Conservation (phyloP, 2,113 vertebrate genomes). For the Furnarius figulus region DNA sequence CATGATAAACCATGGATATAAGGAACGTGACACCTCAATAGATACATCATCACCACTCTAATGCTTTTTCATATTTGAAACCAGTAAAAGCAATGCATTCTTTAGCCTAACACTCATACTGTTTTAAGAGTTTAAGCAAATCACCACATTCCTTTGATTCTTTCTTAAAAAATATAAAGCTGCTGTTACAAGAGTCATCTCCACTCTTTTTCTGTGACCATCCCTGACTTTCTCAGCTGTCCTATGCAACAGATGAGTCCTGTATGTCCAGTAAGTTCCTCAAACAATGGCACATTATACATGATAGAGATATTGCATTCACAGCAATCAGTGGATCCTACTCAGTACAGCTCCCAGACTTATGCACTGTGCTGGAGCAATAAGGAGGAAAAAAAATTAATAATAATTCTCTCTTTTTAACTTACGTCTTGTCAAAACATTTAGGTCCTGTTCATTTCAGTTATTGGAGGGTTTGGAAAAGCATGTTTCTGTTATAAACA, state of each 20-base stretch:
- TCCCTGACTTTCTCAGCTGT: background rate
- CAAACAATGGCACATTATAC: background rate
- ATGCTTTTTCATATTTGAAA: background rate
- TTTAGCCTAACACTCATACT: background rate
- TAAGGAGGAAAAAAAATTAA: too few species aligned
- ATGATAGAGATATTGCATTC: background rate
- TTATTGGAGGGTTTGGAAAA: background rate
- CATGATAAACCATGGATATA: background rate
- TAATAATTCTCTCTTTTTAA: background rate
- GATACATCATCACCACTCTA: rapidly evolving
- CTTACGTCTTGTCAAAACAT: background rate
- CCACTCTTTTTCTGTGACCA: background rate
- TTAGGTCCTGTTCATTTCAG: background rate
- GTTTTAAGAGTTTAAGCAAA: background rate
- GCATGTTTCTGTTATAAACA: background rate
- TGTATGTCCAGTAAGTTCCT: background rate
- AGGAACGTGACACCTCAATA: background rate
- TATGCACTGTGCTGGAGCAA: rapidly evolving
- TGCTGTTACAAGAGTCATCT: background rate
- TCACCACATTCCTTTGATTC: background rate
- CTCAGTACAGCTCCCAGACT: background rate
- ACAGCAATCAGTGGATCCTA: background rate
- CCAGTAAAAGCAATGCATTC: background rate
- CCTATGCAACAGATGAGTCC: background rate
- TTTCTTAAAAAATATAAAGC: background rate